Conservation (phyloP, 2,113 vertebrate genomes). For the Perognathus longimembris region DNA sequence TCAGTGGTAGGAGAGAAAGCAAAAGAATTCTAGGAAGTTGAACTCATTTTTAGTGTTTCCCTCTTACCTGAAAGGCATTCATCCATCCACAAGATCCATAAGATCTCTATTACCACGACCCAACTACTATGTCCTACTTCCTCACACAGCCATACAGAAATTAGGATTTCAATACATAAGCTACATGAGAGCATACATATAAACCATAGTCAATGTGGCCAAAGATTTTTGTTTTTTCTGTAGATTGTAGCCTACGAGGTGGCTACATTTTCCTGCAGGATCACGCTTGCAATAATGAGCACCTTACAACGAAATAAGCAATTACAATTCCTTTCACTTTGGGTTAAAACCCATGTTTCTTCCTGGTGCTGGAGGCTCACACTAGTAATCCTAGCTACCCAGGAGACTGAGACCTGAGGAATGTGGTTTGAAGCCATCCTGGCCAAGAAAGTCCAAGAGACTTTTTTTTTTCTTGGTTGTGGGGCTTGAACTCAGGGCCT, state of each 20-base stretch:
- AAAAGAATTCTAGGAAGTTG: background rate
- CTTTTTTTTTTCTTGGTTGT: too few relatives aligned
- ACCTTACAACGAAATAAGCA: fast-evolving
- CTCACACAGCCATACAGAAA: background rate
- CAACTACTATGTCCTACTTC: background rate
- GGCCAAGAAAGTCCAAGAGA: too few relatives aligned
- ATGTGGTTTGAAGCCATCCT: too few relatives aligned
- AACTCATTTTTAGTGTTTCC: background rate
- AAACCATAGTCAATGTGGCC: too few relatives aligned
- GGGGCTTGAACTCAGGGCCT: too few relatives aligned
- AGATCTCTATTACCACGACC: background rate
- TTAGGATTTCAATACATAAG: background rate
- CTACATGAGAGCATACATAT: background rate
- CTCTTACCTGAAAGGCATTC: background rate
- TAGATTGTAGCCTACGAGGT: background rate
- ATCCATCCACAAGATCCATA: background rate
- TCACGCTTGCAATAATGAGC: background rate
- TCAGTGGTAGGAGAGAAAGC: background rate
- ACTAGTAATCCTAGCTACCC: too few relatives aligned
- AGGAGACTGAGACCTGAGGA: too few relatives aligned
- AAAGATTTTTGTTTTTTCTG: background rate
- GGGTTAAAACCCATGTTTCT: background rate
- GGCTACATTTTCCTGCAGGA: background rate
- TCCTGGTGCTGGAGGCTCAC: too few relatives aligned
- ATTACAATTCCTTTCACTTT: background rate